Evolutionary conservation across 2,888 invertebrate genomes (phyloP).

Genomic region (Empis stercorea): DNA sequence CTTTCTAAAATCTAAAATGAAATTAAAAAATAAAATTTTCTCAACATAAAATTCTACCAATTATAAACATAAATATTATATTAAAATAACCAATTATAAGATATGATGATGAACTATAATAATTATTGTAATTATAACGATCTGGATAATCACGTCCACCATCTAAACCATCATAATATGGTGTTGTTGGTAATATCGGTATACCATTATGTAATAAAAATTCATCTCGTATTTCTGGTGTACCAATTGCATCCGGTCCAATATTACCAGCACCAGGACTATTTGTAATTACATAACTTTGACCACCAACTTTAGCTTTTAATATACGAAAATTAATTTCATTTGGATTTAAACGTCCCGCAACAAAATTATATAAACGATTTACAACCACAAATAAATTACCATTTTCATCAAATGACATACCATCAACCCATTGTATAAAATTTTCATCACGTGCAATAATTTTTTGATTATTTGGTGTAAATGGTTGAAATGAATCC

Average conservation of each 20-base stretch:
- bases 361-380: constrained; percentile 51
- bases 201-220: neutral
- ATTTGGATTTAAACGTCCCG: constrained; percentile 42
- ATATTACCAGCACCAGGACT: constrained; percentile 17
- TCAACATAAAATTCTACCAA: no score
- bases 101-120: no score
- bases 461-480: constrained; percentile 43
- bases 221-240: constrained; percentile 7
- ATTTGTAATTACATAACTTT: constrained; percentile 48
- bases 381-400: constrained; percentile 57
- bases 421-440: constrained; percentile 60
- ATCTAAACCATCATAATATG: constrained; percentile 16
- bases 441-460: constrained; percentile 52
- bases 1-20: no score
- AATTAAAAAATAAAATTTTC: no score
- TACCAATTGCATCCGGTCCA: constrained; percentile 13
- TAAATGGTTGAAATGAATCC: constrained; percentile 48
- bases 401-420: constrained; percentile 47
- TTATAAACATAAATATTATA: no score
- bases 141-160: constrained; percentile 11
- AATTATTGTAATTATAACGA: no score
- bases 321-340: constrained; percentile 56
- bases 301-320: constrained; percentile 44
- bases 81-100: no score
- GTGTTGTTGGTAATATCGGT: constrained; percentile 18